Evolutionary conservation across 2,888 invertebrate species (phyloP), one percentile per base, ranked within the genome.

Genomic region (Pseudanteris insignis): DNA sequence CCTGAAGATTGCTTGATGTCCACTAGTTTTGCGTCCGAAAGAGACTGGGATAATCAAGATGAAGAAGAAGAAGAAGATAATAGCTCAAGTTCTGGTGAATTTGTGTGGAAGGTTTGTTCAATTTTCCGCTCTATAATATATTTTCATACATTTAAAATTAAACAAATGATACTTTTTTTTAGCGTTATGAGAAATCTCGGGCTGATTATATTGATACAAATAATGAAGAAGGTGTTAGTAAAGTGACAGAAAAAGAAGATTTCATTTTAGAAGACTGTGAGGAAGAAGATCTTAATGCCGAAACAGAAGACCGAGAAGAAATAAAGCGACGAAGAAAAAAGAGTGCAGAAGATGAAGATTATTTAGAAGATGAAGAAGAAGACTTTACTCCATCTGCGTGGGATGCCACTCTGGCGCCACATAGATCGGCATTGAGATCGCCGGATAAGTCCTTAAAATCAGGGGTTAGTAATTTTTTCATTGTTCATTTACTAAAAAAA

Each of bases 381-480:
- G 86, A 86, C 69, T 91, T 91, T 77, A 87, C 90, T 53, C 90
- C 91, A 3, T 91, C 90, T 2, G 89, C 89, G 59, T 92, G 92
- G 92, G 88, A 91, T 79, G 88, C 89, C 68, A 86, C 86, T 70
- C 87, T 90, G 10, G 87, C 85, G 1, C 92, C 92, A n/a, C 83
- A 86, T 38, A 88, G 89, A 79, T 89, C 90, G 14, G 88, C 90
- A 9, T 81, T 92, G 10, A 83, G 86, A 60, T 86, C 85, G 41
- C 86, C 86, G 0, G 86, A 86, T 53, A 85, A 84, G 71, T 81
- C 80, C 14, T 41, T 73, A 36, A 81, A 79, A 65, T 72, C 78
- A 53, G 72, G 74, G 64, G 83, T 83, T 65, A 75, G 77, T 72
- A 43, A 26, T 11, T 9, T 18, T 46, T 18, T 33, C n/a, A n/a